Percentiles rank a stretch among this genome's conserved stretches.
These are phyloP conservation scores for Rhea americana DNA, from an alignment of 2,113 vertebrate species.

Conservation along the genomic window DNA sequence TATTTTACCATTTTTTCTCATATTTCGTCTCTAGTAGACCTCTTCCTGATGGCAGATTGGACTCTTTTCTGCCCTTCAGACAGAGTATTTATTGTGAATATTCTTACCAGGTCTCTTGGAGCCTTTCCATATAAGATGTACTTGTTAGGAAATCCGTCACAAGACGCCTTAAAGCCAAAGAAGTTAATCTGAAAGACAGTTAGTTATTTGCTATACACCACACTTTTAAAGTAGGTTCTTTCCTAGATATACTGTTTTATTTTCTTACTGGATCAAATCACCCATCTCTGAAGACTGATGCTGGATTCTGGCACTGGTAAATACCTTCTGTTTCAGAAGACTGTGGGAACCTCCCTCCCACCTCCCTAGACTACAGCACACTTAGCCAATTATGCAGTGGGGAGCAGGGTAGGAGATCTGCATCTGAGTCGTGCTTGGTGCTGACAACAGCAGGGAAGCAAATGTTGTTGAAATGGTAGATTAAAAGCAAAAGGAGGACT, in stretches of 20 bases:
- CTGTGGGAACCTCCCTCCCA: neutral
- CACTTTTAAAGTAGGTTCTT: neutral
- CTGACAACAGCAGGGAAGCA: neutral
- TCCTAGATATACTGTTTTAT: neutral
- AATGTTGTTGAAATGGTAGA: neutral
- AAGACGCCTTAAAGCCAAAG: neutral
- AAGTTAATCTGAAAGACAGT: neutral
- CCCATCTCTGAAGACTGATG: neutral
- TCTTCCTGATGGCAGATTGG: neutral
- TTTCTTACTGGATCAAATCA: neutral
- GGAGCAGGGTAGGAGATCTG: neutral
- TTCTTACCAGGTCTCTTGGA: neutral
- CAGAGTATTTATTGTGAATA: neutral
- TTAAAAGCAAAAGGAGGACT: neutral
- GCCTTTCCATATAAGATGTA: neutral
- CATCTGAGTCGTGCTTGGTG: neutral
- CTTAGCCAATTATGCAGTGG: neutral
- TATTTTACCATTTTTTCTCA: neutral
- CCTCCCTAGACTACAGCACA: neutral
- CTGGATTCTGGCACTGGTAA: neutral
- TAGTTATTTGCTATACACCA: accelerated
- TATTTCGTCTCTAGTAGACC: neutral
- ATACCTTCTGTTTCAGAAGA: neutral
- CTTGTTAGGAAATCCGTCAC: neutral
- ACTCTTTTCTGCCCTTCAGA: neutral